Conservation (phyloP, 2,113 vertebrate genomes). For the Ranitomeya variabilis region DNA sequence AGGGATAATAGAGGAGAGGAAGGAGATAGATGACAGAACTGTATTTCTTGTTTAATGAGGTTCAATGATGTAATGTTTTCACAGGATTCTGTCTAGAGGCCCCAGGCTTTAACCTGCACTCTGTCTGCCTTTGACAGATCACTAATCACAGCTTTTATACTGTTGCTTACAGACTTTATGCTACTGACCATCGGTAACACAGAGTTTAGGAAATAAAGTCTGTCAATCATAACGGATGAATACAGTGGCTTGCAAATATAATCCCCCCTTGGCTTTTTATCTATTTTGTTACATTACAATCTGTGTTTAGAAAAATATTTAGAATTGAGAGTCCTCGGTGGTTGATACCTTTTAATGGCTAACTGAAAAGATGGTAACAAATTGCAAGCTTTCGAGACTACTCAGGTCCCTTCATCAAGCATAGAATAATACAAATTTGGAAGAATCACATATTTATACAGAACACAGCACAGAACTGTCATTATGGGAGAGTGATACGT, state of each 20-base stretch:
- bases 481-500: no score
- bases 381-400: no score
- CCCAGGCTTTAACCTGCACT: not conserved
- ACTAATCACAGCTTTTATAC: constrained; percentile 35
- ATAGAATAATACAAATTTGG: no score
- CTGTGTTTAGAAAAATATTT: no score
- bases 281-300: no score
- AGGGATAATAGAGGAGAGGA: constrained; percentile 30
- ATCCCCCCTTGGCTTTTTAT: no score
- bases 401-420: no score
- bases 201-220: not conserved
- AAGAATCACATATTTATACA: no score
- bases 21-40: constrained; percentile 33
- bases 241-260: not conserved
- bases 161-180: not conserved
- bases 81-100: constrained; percentile 14
- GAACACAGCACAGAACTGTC: no score
- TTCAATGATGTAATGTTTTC: constrained; percentile 37
- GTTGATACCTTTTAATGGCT: no score
- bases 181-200: not conserved
- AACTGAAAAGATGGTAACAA: no score
- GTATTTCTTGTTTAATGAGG: constrained; percentile 48
- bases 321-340: no score
- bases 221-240: not conserved
- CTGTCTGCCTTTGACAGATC: constrained; percentile 29